Conservation (phyloP, 1,140 invertebrate genomes). For the Papilio helenus region DNA sequence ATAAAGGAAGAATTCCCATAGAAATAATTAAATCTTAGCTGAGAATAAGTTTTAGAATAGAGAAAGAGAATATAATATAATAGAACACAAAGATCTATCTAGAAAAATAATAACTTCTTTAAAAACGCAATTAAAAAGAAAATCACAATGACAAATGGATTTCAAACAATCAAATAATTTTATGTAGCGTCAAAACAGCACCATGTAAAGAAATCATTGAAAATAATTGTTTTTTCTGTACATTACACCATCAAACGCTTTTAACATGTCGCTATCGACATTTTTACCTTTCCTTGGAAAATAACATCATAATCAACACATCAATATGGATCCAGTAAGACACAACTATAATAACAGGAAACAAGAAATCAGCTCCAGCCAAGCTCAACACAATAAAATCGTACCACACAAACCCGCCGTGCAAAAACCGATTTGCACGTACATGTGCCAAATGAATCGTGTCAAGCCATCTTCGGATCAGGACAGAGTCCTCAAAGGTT, state of each 20-base stretch:
- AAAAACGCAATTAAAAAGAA: conserved; percentile 7
- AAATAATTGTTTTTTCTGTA: conserved; percentile 12
- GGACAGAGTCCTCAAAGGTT: neutral
- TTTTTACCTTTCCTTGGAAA: neutral
- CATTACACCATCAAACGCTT: conserved; percentile 17
- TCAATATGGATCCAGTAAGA: conserved; percentile 4
- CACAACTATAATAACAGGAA: neutral
- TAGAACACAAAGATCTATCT: neutral
- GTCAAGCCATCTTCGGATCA: conserved; percentile 49
- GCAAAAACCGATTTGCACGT: conserved; percentile 65
- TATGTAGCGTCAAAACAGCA: conserved; percentile 16
- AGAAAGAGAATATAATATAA: neutral
- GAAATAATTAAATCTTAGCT: neutral
- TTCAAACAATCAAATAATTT: conserved; percentile 23
- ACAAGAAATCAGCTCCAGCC: neutral
- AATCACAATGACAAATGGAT: neutral
- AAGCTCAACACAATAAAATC: conserved; percentile 45
- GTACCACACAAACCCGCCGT: conserved; percentile 64
- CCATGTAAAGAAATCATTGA: conserved; percentile 7
- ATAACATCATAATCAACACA: neutral
- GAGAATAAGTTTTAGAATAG: neutral
- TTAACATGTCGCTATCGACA: conserved; percentile 19
- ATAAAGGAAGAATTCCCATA: neutral
- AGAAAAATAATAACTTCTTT: conserved; percentile 3
- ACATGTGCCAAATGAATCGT: conserved; percentile 66